Conservation (phyloP, 2,113 vertebrate species). For the Cheirogaleus medius region DNA sequence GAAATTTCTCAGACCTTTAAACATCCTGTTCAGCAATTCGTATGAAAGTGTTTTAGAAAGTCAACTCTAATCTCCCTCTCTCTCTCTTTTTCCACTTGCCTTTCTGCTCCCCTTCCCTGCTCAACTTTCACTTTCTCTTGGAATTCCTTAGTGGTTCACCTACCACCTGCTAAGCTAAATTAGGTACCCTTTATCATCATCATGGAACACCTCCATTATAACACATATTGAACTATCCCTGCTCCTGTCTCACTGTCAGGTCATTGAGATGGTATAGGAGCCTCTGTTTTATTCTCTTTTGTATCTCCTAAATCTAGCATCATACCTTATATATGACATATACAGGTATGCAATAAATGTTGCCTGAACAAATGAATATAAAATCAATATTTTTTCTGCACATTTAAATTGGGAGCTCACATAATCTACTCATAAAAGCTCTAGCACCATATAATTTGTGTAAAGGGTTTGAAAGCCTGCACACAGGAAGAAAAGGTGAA, state of each 20-base stretch:
- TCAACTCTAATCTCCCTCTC: neutral
- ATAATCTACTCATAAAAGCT: no score
- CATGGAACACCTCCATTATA: neutral
- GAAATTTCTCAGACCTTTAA: neutral
- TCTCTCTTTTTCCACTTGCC: neutral
- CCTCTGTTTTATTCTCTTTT: neutral
- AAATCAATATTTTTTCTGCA: neutral
- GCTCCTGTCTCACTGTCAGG: neutral
- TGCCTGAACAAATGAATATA: neutral
- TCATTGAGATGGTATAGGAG: neutral
- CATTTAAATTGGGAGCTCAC: neutral
- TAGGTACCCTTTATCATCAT: neutral
- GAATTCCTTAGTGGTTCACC: neutral
- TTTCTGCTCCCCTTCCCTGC: neutral
- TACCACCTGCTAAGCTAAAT: neutral
- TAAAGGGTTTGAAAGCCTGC: neutral
- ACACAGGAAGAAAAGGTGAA: neutral
- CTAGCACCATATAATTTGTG: neutral
- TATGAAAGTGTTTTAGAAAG: constrained; percentile 37
- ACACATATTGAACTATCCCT: accelerated
- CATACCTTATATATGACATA: neutral
- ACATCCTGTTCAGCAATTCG: neutral
- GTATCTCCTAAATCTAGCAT: neutral
- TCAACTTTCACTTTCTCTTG: neutral
- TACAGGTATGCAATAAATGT: neutral